phyloP scores from a whole-genome alignment of 1,140 invertebrate species.

The Drosophila melanogaster region DNA sequence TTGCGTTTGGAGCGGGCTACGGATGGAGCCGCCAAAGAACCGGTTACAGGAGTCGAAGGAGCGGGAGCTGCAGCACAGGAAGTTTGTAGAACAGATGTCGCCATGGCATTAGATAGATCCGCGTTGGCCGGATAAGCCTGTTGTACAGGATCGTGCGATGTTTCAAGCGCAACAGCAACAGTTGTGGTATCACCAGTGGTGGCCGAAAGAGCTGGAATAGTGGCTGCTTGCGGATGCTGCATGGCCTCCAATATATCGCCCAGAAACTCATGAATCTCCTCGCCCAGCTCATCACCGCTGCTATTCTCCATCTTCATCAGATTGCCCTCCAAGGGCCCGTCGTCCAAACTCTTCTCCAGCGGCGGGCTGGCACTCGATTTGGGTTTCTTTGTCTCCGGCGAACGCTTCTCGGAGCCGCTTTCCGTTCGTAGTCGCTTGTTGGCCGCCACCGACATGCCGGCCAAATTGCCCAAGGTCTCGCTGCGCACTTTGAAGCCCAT shows the following conservation, averaged over 20 bases:
- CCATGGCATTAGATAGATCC: not conserved
- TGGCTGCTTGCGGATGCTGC: not conserved
- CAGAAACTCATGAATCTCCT: slow-evolving; percentile 67
- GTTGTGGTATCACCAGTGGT: not conserved
- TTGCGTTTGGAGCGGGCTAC: slow-evolving; percentile 51
- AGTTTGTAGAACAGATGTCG: not conserved
- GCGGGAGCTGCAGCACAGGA: not conserved
- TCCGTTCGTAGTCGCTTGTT: slow-evolving; percentile 86
- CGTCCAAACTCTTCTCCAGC: slow-evolving; percentile 57
- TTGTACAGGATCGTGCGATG: not conserved
- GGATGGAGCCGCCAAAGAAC: not conserved
- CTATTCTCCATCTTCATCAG: slow-evolving; percentile 59
- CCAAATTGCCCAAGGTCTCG: slow-evolving; percentile 59
- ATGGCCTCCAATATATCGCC: slow-evolving; percentile 2
- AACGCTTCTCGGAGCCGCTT: slow-evolving; percentile 85
- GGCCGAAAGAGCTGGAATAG: not conserved
- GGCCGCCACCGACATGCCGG: slow-evolving; percentile 22
- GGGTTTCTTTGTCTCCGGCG: slow-evolving; percentile 83
- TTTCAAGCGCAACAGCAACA: not conserved
- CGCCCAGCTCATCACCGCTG: slow-evolving; percentile 72
- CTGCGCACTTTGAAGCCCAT: slow-evolving; percentile 87
- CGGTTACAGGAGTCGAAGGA: slow-evolving; percentile 1
- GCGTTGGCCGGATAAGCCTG: not conserved
- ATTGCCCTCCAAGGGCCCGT: slow-evolving; percentile 11
- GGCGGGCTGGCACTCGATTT: slow-evolving; percentile 42